Evolutionary conservation across 1,140 invertebrate genomes (phyloP).

Genomic region (Euglossa dilemma): DNA sequence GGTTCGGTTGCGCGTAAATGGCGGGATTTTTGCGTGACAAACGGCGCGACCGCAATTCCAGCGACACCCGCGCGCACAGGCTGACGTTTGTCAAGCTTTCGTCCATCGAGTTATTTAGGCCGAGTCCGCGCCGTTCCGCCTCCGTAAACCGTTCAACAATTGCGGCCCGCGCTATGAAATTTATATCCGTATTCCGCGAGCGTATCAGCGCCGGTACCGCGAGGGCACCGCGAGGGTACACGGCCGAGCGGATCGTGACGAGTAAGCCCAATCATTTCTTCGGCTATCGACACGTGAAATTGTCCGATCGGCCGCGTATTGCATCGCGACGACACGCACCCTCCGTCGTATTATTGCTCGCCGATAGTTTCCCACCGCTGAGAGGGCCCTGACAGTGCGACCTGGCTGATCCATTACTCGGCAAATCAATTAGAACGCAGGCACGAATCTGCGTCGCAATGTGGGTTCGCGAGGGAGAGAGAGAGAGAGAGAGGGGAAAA

Average conservation of each 20-base stretch:
- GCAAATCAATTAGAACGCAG: slow-evolving; percentile 68
- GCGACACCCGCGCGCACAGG: neutral
- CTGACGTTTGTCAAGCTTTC: slow-evolving; percentile 37
- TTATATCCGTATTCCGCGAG: slow-evolving; percentile 31
- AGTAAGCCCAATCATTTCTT: slow-evolving; percentile 44
- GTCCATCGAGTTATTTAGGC: slow-evolving; percentile 33
- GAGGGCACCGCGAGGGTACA: neutral
- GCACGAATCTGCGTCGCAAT: slow-evolving; percentile 49
- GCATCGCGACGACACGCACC: slow-evolving; percentile 8
- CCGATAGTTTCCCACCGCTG: slow-evolving; percentile 10
- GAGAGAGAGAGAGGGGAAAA: neutral
- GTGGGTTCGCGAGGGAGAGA: neutral
- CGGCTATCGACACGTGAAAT: slow-evolving; percentile 39
- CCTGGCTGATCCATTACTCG: slow-evolving; percentile 65
- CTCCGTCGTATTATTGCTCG: slow-evolving; percentile 22
- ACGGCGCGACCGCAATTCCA: slow-evolving; percentile 16
- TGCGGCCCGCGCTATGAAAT: slow-evolving; percentile 16
- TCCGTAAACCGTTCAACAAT: slow-evolving; percentile 21
- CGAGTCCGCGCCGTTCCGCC: too few relatives aligned
- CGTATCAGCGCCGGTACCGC: neutral
- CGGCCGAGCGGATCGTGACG: slow-evolving; percentile 7
- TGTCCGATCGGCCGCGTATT: slow-evolving; percentile 48
- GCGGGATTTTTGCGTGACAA: slow-evolving; percentile 31
- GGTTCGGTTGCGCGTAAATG: slow-evolving; percentile 12
- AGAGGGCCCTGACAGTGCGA: neutral